phyloP scores from a whole-genome alignment of 2,888 invertebrate genomes.

The Rugalucina vietnamica region DNA sequence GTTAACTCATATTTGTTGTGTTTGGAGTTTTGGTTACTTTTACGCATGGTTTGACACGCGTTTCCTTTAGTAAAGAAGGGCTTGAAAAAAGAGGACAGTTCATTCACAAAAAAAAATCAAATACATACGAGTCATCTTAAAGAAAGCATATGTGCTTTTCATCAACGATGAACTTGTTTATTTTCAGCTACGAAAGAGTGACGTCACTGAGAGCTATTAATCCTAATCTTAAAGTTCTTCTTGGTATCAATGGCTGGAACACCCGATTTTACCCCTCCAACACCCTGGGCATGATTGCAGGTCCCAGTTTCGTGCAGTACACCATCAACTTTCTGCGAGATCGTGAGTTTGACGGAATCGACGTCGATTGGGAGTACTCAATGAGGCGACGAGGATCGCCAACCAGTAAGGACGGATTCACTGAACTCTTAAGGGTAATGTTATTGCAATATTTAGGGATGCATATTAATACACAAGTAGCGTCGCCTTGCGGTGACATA shows the following conservation, averaged over 20 bases:
- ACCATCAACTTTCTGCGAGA: conserved; percentile 2
- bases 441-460: no score
- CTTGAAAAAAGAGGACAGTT: no score
- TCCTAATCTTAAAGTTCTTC: neutral
- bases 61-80: no score
- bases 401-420: neutral
- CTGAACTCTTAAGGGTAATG: neutral
- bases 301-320: neutral
- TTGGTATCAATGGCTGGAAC: conserved; percentile 1
- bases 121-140: no score
- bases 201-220: neutral
- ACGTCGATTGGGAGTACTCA: conserved; percentile 6
- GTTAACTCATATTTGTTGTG: no score
- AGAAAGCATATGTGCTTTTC: no score
- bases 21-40: no score
- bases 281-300: neutral
- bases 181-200: conserved; percentile 10
- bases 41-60: no score
- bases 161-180: no score
- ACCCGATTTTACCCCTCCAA: neutral
- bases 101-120: no score
- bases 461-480: no score
- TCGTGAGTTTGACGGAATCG: neutral
- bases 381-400: neutral
- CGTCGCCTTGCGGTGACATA: no score